These are phyloP conservation scores for Carduelis carduelis DNA, from an alignment of 2,797 vertebrate species.

Conservation along the genomic window DNA sequence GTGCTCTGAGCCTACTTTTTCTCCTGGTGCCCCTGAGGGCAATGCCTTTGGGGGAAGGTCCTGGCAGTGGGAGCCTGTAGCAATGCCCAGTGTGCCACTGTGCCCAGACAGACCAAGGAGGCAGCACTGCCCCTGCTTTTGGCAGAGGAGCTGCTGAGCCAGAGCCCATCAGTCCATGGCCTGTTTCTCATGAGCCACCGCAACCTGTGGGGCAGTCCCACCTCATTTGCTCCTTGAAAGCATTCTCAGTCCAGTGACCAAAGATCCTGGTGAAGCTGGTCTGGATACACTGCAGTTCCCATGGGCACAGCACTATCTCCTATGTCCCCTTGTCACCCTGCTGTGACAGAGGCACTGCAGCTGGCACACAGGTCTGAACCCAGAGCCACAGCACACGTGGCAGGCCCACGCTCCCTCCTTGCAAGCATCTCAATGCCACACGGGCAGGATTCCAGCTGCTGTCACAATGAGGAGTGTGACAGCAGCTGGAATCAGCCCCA, in stretches of 20 bases:
- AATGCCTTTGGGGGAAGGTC: background rate
- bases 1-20: background rate
- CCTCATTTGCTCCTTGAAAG: background rate
- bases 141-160: background rate
- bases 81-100: rapidly evolving
- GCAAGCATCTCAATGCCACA: rapidly evolving
- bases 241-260: background rate
- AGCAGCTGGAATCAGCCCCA: background rate
- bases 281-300: background rate
- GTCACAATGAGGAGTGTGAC: rapidly evolving
- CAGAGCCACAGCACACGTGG: rapidly evolving
- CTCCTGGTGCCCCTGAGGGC: background rate
- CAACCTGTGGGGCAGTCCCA: rapidly evolving
- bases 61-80: background rate
- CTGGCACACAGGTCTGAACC: rapidly evolving
- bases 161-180: background rate
- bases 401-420: rapidly evolving
- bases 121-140: background rate
- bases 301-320: rapidly evolving
- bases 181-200: rapidly evolving
- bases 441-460: background rate
- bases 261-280: background rate
- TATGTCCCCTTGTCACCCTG: rapidly evolving
- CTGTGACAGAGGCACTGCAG: background rate
- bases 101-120: background rate